phyloP scores from a whole-genome alignment of 2,888 invertebrate genomes.

The Drosophila fungiperda region DNA sequence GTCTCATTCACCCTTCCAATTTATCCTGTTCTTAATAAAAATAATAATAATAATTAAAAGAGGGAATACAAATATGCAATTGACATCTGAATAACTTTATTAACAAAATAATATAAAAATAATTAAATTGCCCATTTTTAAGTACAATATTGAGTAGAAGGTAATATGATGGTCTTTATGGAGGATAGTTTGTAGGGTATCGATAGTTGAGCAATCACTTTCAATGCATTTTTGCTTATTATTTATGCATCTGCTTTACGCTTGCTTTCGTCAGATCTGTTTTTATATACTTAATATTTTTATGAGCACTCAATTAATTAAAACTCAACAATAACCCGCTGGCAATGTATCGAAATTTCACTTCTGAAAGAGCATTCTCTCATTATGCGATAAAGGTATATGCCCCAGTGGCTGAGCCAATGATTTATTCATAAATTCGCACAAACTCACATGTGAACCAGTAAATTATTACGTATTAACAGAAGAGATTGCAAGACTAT shows the following conservation, averaged over 20 bases:
- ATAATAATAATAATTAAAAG: background rate
- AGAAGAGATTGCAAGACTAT: background rate
- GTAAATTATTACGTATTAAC: constrained; percentile 49
- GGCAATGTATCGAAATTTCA: constrained; percentile 16
- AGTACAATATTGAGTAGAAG: background rate
- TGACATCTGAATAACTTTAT: background rate
- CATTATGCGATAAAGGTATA: constrained; percentile 27
- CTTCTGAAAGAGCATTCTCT: constrained; percentile 29
- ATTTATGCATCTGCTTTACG: constrained; percentile 12
- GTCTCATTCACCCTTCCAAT: background rate
- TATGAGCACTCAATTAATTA: constrained; percentile 70
- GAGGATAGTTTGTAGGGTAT: background rate
- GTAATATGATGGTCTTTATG: background rate
- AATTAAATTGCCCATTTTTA: background rate
- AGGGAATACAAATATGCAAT: background rate
- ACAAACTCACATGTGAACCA: constrained; percentile 38
- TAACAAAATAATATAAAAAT: background rate
- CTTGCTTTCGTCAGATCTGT: constrained; percentile 12
- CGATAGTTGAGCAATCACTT: background rate
- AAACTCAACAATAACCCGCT: constrained; percentile 59
- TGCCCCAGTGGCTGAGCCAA: constrained; percentile 23
- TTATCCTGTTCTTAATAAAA: background rate
- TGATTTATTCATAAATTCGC: constrained; percentile 67
- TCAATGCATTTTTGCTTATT: background rate
- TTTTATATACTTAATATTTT: constrained; percentile 50